Conservation (phyloP, 2,888 invertebrate genomes). For the Tetramorium bicarinatum region DNA sequence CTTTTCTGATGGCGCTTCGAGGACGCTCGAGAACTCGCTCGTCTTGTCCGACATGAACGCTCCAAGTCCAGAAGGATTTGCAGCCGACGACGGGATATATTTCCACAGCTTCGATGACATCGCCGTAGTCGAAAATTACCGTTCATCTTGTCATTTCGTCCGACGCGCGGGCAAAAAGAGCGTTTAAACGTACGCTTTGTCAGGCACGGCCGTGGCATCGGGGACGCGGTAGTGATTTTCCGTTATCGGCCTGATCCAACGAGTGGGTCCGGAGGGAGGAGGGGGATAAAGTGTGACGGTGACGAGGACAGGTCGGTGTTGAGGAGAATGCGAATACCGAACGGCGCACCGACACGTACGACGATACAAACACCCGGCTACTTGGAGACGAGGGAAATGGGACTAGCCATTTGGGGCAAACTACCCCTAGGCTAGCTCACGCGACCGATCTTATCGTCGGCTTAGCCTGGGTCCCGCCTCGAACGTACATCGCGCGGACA, state of each 20-base stretch:
- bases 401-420: slow-evolving; percentile 82
- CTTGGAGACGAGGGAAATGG: slow-evolving; percentile 78
- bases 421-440: slow-evolving; percentile 80
- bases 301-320: slow-evolving; percentile 55
- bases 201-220: slow-evolving; percentile 27
- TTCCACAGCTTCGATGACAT: slow-evolving; percentile 27
- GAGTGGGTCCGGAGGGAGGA: background rate
- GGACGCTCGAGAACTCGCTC: slow-evolving; percentile 64
- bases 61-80: slow-evolving; percentile 11
- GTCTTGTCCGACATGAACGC: slow-evolving; percentile 54
- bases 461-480: slow-evolving; percentile 63
- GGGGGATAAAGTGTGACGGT: slow-evolving; percentile 48
- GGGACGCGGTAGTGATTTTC: slow-evolving; percentile 60
- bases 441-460: slow-evolving; percentile 82
- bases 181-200: slow-evolving; percentile 41
- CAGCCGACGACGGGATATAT: slow-evolving; percentile 21
- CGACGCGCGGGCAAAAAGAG: slow-evolving; percentile 42
- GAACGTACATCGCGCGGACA: slow-evolving; percentile 53
- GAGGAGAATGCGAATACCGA: slow-evolving; percentile 61
- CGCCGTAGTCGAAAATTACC: slow-evolving; percentile 43
- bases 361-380: slow-evolving; percentile 77
- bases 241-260: slow-evolving; percentile 63
- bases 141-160: slow-evolving; percentile 43
- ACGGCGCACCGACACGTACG: slow-evolving; percentile 61
- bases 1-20: slow-evolving; percentile 62